A percentile compares a stretch with the other conserved stretches of the same genome.
Conservation (phyloP, 23 tunicate genomes). For the Trididemnum nubilum region DNA sequence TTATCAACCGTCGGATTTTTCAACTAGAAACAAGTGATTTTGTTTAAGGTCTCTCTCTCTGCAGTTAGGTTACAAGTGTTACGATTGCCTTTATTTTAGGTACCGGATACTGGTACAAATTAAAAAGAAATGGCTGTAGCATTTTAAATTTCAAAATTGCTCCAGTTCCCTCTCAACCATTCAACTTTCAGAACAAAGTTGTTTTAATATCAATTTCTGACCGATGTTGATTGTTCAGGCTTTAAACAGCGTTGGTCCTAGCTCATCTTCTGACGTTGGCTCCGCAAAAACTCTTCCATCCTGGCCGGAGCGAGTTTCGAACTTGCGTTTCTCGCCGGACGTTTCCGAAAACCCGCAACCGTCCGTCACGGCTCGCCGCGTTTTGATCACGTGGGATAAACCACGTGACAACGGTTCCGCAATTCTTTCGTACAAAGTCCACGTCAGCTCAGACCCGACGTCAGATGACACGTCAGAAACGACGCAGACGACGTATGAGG, state of each 20-base stretch:
- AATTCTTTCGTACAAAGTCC: slow-evolving; percentile 40
- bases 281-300: slow-evolving; percentile 55
- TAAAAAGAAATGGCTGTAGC: too few relatives aligned
- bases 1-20: too few relatives aligned
- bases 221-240: slow-evolving; percentile 45
- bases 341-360: not conserved
- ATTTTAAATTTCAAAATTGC: too few relatives aligned
- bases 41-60: too few relatives aligned
- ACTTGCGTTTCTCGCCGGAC: slow-evolving; percentile 19
- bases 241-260: slow-evolving; percentile 42
- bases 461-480: not conserved
- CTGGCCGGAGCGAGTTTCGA: slow-evolving; percentile 54
- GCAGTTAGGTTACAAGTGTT: too few relatives aligned
- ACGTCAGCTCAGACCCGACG: slow-evolving; percentile 11
- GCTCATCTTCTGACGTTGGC: slow-evolving; percentile 65
- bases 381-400: slow-evolving; percentile 55
- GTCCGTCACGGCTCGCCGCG: slow-evolving; percentile 6
- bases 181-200: too few relatives aligned
- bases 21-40: too few relatives aligned
- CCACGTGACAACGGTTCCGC: slow-evolving; percentile 51
- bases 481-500: not conserved
- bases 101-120: too few relatives aligned
- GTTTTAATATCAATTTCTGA: too few relatives aligned
- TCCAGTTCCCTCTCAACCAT: too few relatives aligned
- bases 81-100: too few relatives aligned